phyloP scores from a whole-genome alignment of 2,113 vertebrate genomes.

The Azemiops feae region DNA sequence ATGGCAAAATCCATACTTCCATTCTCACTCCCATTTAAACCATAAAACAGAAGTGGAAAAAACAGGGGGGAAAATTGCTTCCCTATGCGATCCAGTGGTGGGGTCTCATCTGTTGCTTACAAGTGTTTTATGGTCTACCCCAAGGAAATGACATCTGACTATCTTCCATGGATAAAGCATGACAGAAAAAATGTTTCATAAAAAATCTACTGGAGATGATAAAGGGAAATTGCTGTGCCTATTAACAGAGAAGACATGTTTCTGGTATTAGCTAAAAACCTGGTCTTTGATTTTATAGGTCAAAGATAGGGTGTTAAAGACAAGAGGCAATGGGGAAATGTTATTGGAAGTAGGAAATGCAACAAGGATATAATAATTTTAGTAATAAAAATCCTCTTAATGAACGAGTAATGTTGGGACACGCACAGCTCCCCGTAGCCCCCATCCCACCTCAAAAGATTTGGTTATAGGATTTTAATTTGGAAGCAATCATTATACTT shows the following conservation, averaged over 20 bases:
- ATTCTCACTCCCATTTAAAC: not conserved
- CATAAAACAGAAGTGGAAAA: not conserved
- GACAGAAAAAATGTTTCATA: constrained; percentile 47
- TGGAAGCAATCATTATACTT: not conserved
- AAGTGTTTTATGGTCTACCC: not conserved
- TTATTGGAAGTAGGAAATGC: not conserved
- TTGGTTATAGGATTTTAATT: not conserved
- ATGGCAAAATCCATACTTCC: too few relatives aligned
- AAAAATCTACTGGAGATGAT: constrained; percentile 46
- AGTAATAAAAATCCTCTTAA: not conserved
- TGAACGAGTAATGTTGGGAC: not conserved
- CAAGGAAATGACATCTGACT: constrained; percentile 32
- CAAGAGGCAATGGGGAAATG: constrained; percentile 35
- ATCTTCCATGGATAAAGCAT: constrained; percentile 40
- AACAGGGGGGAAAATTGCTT: not conserved
- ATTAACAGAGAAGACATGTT: constrained; percentile 58
- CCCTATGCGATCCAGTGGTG: not conserved
- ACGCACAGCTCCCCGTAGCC: not conserved
- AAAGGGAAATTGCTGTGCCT: constrained; percentile 51
- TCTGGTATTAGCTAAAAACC: constrained; percentile 58
- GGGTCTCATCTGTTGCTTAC: not conserved
- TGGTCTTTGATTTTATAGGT: constrained; percentile 55
- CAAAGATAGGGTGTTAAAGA: constrained; percentile 40
- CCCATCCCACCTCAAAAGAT: not conserved
- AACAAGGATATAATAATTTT: not conserved